Conservation (phyloP, 2,888 invertebrate species). For the Augiades crinisus region DNA sequence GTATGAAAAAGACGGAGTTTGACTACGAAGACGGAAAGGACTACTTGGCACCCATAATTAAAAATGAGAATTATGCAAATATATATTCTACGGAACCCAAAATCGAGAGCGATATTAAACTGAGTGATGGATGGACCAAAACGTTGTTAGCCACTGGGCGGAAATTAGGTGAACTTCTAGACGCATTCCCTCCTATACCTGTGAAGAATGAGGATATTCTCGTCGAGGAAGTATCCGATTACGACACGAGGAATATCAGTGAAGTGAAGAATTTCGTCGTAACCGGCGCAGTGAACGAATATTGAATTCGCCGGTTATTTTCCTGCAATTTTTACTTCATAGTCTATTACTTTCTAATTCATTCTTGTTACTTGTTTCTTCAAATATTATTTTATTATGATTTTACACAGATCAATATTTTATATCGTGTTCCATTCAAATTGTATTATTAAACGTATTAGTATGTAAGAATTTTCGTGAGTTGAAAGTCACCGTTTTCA, state of each 20-base stretch:
- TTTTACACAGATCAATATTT: constrained; percentile 41
- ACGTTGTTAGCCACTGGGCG: constrained; percentile 61
- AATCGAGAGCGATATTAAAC: constrained; percentile 43
- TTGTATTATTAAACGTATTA: constrained; percentile 40
- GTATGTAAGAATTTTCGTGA: constrained; percentile 12
- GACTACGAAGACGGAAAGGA: constrained; percentile 67
- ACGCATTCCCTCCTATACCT: constrained; percentile 60
- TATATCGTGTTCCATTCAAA: constrained; percentile 49
- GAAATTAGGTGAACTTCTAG: constrained; percentile 65
- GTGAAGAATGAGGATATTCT: constrained; percentile 68
- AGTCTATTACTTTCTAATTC: constrained; percentile 37
- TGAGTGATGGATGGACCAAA: constrained; percentile 49
- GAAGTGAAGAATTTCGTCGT: constrained; percentile 70
- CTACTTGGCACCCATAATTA: constrained; percentile 64
- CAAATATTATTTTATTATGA: constrained; percentile 49
- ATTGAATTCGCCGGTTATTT: too few species aligned
- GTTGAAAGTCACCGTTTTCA: constrained; percentile 26
- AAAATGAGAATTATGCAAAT: constrained; percentile 65
- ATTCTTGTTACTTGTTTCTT: constrained; percentile 40
- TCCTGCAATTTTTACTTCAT: constrained; percentile 16
- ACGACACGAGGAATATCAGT: constrained; percentile 59
- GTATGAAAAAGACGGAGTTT: constrained; percentile 70
- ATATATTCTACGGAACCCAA: constrained; percentile 52
- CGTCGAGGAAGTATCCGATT: constrained; percentile 65
- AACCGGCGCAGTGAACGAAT: constrained; percentile 52